Percentiles rank a stretch among this genome's conserved stretches.
These are phyloP conservation scores for Labrus mixtus DNA, from an alignment of 2,113 vertebrate genomes.

Conservation along the genomic window DNA sequence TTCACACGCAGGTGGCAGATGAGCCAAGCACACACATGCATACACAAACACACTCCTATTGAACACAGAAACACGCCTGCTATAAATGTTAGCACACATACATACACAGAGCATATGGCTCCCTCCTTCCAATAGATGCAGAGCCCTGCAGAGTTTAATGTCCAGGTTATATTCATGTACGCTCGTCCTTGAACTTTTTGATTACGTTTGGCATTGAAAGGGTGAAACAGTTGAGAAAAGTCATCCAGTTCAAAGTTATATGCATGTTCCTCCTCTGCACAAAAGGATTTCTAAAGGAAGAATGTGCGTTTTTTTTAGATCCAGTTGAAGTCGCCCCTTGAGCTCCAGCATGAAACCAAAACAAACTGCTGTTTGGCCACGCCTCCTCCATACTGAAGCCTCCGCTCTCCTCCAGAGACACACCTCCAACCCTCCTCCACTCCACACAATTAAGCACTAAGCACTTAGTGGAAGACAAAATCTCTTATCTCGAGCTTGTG, in stretches of 20 bases:
- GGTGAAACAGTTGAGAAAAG: not conserved
- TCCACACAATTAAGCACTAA: too few species aligned
- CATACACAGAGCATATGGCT: slow-evolving; percentile 28
- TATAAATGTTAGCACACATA: not conserved
- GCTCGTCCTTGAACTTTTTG: slow-evolving; percentile 1
- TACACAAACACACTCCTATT: not conserved
- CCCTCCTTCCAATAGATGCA: not conserved
- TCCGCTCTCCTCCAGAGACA: too few species aligned
- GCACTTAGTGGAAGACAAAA: too few species aligned
- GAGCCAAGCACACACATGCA: slow-evolving; percentile 35
- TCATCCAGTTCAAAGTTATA: not conserved
- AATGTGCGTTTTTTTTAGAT: too few species aligned
- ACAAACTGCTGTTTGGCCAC: too few species aligned
- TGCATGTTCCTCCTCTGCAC: not conserved
- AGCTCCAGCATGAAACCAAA: too few species aligned
- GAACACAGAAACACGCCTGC: not conserved
- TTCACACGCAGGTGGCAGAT: slow-evolving; percentile 42
- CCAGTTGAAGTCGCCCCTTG: too few species aligned
- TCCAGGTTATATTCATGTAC: not conserved
- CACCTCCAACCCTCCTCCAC: too few species aligned
- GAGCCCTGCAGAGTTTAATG: not conserved
- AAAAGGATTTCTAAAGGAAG: too few species aligned
- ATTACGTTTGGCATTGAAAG: not conserved
- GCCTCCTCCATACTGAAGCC: too few species aligned
- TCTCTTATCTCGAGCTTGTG: too few species aligned